Evolutionary conservation across 2,888 invertebrate species (phyloP).

Genomic region (Cerastis leucographa): DNA sequence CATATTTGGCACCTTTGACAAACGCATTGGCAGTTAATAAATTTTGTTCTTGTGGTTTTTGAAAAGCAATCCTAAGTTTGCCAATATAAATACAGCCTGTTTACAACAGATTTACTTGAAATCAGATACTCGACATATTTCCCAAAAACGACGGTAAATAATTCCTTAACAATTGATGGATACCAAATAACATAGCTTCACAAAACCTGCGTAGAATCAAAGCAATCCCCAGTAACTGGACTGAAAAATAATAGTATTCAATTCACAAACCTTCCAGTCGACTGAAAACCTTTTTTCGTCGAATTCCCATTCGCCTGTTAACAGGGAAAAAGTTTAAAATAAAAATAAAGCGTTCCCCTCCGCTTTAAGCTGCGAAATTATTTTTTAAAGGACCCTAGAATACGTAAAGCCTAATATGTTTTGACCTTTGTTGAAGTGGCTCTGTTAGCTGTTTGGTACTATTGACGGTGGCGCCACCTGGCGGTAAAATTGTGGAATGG

Average conservation of each 20-base stretch:
- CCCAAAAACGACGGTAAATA: neutral
- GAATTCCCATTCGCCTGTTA: conserved; percentile 49
- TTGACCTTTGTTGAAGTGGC: conserved; percentile 58
- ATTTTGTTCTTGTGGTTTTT: neutral
- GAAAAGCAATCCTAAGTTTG: neutral
- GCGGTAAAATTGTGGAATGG: neutral
- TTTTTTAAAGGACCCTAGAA: conserved; percentile 56
- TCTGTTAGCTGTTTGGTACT: conserved; percentile 26
- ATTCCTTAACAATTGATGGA: neutral
- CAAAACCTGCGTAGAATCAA: conserved; percentile 22
- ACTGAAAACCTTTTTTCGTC: conserved; percentile 46
- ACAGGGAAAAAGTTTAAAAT: conserved; percentile 51
- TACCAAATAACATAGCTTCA: conserved; percentile 3
- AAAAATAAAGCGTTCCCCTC: conserved; percentile 53
- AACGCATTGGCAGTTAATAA: neutral
- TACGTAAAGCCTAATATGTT: conserved; percentile 58
- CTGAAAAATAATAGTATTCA: conserved; percentile 50
- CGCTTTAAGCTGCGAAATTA: conserved; percentile 51
- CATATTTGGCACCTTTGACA: neutral
- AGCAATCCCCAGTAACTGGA: conserved; percentile 27
- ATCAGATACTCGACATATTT: neutral
- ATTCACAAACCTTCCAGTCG: conserved; percentile 47
- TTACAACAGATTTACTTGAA: neutral
- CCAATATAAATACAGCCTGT: neutral
- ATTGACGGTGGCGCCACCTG: conserved; percentile 9